Evolutionary conservation across 2,113 vertebrate species (phyloP).

Genomic region (Panthera tigris): DNA sequence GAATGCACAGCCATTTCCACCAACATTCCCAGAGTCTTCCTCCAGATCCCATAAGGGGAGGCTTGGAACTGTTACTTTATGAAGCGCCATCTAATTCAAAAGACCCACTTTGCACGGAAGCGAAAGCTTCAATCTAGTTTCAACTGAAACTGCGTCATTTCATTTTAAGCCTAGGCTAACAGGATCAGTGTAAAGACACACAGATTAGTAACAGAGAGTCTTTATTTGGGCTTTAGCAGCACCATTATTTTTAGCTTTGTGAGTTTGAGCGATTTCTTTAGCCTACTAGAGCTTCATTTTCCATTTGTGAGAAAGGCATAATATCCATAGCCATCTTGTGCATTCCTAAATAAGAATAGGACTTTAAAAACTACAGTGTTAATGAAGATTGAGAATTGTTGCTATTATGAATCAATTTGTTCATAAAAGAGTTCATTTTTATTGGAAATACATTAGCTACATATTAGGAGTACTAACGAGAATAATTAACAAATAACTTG

Average conservation of each 20-base stretch:
- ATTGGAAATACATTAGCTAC: background rate
- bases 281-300: background rate
- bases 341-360: background rate
- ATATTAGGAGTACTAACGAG: background rate
- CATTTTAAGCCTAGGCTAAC: background rate
- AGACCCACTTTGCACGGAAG: background rate
- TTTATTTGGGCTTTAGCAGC: background rate
- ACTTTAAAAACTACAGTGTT: background rate
- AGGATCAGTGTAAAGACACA: background rate
- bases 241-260: background rate
- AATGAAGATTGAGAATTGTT: background rate
- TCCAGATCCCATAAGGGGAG: background rate
- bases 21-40: background rate
- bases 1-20: background rate
- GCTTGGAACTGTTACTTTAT: background rate
- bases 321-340: background rate
- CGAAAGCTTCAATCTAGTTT: background rate
- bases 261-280: background rate
- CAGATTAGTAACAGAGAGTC: background rate
- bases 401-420: constrained; percentile 19
- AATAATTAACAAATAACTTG: background rate
- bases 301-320: background rate
- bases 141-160: background rate
- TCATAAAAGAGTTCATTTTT: background rate
- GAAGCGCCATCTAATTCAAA: background rate